A percentile compares a stretch with the other conserved stretches of the same genome.
phyloP scores from a whole-genome alignment of 2,797 vertebrate genomes.

The Ctenosaura bakeri region DNA sequence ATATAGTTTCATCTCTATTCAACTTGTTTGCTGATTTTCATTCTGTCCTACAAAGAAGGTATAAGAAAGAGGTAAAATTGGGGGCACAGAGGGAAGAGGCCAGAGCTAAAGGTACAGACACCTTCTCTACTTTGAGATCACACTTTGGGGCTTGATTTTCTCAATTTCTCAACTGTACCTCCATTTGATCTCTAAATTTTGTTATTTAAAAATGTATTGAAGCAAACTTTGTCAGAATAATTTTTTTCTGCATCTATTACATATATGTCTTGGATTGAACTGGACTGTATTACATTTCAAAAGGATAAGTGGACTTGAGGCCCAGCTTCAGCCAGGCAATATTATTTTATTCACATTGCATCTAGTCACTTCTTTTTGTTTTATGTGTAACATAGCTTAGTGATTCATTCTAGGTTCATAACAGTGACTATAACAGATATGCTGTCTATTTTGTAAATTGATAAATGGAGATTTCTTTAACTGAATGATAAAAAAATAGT shows the following conservation, averaged over 20 bases:
- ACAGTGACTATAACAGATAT: not conserved
- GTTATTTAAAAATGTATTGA: not conserved
- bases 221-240: not conserved
- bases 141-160: not conserved
- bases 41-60: slow-evolving; percentile 10
- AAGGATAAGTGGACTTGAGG: not conserved
- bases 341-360: not conserved
- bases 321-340: not conserved
- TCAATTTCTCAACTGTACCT: not conserved
- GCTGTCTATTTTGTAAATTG: not conserved
- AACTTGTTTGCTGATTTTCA: slow-evolving; percentile 20
- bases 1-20: slow-evolving; percentile 41
- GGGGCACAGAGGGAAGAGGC: not conserved
- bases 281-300: not conserved
- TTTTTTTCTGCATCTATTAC: too few relatives aligned
- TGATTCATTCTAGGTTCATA: not conserved
- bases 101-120: not conserved
- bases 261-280: not conserved
- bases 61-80: not conserved
- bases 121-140: not conserved
- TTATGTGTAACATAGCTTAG: slow-evolving; percentile 10
- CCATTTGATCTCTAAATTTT: not conserved
- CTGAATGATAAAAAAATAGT: not conserved
- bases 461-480: slow-evolving; percentile 4
- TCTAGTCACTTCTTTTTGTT: not conserved